phyloP scores from a whole-genome alignment of 64 coral and sea anemone genomes.

The Cladopsammia gracilis region DNA sequence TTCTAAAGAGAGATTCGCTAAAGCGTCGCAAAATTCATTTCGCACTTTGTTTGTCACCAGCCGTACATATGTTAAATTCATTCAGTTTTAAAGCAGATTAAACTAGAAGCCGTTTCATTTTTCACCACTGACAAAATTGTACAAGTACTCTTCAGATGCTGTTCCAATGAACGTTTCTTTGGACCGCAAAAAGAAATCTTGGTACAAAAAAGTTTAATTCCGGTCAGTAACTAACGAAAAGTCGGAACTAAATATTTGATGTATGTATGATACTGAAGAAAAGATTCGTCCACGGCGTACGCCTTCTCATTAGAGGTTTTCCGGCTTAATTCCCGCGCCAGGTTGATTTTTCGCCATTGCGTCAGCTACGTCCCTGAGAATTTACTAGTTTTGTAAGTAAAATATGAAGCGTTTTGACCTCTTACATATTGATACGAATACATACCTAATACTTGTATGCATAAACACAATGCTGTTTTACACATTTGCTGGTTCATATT shows the following conservation, averaged over 20 bases:
- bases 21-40: not conserved
- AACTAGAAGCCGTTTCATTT: not conserved
- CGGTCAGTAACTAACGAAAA: not conserved
- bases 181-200: not conserved
- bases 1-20: not conserved
- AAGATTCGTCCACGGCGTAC: no score
- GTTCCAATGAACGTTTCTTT: not conserved
- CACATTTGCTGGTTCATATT: not conserved
- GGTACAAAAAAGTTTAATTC: not conserved
- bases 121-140: not conserved
- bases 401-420: not conserved
- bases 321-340: no score
- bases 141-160: not conserved
- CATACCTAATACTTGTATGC: not conserved
- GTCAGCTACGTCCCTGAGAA: not conserved
- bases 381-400: not conserved
- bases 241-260: no score
- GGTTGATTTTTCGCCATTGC: no score
- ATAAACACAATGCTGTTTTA: slow-evolving; percentile 31
- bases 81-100: not conserved
- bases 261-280: no score
- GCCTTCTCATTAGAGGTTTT: not conserved
- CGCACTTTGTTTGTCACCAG: slow-evolving; percentile 3
- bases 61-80: slow-evolving; percentile 4
- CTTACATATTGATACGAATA: not conserved